Percentiles rank a stretch among this genome's conserved stretches.
These are phyloP conservation scores for Agapornis canus DNA, from an alignment of 2,797 vertebrate genomes.

Conservation along the genomic window DNA sequence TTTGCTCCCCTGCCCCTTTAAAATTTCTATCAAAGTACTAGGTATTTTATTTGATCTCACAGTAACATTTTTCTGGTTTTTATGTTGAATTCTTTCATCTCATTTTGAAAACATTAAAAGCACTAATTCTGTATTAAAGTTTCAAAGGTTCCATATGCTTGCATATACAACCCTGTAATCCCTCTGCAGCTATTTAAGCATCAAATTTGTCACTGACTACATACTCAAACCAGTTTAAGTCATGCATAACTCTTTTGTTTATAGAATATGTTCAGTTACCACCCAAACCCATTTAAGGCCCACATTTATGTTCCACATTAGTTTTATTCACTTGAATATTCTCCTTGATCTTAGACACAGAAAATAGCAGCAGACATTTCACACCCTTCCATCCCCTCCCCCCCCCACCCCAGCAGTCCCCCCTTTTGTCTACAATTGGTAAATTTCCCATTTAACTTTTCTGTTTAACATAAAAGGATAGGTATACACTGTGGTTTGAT, in stretches of 20 bases:
- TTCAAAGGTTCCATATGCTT: background rate
- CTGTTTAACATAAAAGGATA: background rate
- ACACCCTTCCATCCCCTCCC: fast-evolving
- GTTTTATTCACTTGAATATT: background rate
- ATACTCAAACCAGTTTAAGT: background rate
- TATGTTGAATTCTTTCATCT: background rate
- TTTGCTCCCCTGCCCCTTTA: background rate
- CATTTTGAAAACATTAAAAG: background rate
- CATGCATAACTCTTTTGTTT: background rate
- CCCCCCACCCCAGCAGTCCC: no score
- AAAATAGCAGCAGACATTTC: background rate
- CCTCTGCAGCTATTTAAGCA: background rate
- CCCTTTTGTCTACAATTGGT: background rate
- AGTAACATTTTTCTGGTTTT: background rate
- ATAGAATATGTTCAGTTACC: background rate
- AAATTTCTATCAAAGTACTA: background rate
- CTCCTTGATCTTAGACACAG: background rate
- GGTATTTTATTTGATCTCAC: fast-evolving
- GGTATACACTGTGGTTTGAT: background rate
- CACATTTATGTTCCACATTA: background rate
- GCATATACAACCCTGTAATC: background rate
- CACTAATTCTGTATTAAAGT: background rate
- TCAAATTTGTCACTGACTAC: background rate
- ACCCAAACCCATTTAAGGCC: background rate
- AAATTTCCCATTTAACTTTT: background rate